phyloP scores from a whole-genome alignment of 2,113 vertebrate genomes.

The Rhinopomastus cyanomelas region DNA sequence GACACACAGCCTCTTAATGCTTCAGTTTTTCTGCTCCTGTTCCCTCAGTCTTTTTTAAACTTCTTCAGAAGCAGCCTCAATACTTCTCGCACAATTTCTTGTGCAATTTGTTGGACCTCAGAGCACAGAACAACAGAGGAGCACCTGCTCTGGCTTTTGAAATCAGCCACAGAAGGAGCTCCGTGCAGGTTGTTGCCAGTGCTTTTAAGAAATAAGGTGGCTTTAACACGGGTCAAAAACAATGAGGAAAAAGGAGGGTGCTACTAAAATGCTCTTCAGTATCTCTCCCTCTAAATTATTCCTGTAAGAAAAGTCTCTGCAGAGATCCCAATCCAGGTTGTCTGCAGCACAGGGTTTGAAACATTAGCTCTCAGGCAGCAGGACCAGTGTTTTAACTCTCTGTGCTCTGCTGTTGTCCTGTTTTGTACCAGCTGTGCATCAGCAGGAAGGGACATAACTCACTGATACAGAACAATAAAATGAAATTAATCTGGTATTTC shows the following conservation, averaged over 20 bases:
- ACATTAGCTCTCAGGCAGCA: not conserved
- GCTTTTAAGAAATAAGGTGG: not conserved
- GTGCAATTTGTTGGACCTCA: not conserved
- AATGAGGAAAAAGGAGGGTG: not conserved
- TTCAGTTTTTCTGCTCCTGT: not conserved
- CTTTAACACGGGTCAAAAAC: not conserved
- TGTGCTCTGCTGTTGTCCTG: not conserved
- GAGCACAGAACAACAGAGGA: not conserved
- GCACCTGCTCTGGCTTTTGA: not conserved
- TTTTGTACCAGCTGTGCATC: not conserved
- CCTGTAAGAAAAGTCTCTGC: not conserved
- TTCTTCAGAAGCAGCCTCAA: not conserved
- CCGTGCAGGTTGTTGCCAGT: not conserved
- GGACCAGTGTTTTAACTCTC: not conserved
- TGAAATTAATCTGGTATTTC: not conserved
- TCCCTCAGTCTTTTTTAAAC: not conserved
- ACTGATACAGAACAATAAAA: not conserved
- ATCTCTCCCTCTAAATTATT: not conserved
- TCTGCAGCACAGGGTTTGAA: not conserved
- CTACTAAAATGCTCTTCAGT: not conserved
- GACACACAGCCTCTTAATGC: not conserved
- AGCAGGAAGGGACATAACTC: not conserved
- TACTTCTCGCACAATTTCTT: conserved; percentile 4
- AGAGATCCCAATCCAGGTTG: not conserved
- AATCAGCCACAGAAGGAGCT: not conserved